Evolutionary conservation across 2,797 vertebrate species (phyloP).

Genomic region (Oceanodroma leucorhoa): DNA sequence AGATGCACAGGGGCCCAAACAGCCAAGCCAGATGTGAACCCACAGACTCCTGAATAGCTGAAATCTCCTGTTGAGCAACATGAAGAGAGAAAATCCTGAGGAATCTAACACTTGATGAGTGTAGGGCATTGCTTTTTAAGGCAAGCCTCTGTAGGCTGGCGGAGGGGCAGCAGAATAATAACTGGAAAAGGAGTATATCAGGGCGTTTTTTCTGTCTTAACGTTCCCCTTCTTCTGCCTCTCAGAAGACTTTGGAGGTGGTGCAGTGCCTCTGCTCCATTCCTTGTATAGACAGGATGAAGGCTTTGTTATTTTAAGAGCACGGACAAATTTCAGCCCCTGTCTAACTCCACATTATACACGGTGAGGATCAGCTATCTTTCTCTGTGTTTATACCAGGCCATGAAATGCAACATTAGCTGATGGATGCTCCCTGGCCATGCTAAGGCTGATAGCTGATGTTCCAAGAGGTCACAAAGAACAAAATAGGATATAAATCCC

Average conservation of each 20-base stretch:
- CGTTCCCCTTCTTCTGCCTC: neutral
- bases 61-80: neutral
- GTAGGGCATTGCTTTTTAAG: neutral
- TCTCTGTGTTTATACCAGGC: neutral
- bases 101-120: neutral
- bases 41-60: neutral
- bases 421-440: neutral
- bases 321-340: neutral
- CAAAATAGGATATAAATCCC: slow-evolving; percentile 13
- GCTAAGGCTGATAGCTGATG: neutral
- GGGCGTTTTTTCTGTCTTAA: neutral
- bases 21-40: neutral
- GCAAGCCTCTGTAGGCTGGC: neutral
- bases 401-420: neutral
- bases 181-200: neutral
- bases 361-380: neutral
- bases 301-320: slow-evolving; percentile 30
- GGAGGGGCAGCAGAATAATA: neutral
- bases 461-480: neutral
- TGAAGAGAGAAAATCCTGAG: neutral
- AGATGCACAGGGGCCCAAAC: neutral
- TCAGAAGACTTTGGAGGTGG: neutral
- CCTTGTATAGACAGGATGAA: neutral
- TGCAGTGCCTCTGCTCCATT: neutral
- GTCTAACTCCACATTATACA: neutral